Evolutionary conservation across 2,797 vertebrate genomes (phyloP), one percentile per base, ranked within the genome.

Genomic region (Sebastiscus albofasciatus): DNA sequence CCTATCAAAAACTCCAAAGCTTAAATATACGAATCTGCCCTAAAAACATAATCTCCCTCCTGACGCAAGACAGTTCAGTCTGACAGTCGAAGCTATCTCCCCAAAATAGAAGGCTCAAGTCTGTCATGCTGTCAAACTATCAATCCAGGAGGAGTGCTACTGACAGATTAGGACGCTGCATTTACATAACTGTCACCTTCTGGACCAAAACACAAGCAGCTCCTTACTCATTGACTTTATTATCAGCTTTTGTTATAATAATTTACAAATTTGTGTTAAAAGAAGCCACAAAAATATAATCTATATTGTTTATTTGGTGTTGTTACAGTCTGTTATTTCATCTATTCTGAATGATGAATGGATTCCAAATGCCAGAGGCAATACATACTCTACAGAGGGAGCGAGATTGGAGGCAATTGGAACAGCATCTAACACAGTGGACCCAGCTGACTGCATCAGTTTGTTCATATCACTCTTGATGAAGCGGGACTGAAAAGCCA

Each of bases 71-170:
- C 83, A 60, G 62, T 87, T 81, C 75, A 83, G 79, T 85, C 55
- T 91, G 91, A 90, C 91, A 90, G 88, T 87, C 75, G 89, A 81
- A 90, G 79, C 82, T 55, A 60, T 79, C 78, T 67, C 78, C 90
- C 83, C 72, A 85, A 93, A 92, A 91, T 89, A 88, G 88, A 87
- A 74, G 75, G 85, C 84, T 87, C 68, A 72, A 84, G 77, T 85
- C 89, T 91, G 90, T 92, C 90, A 90, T 76, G 67, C 72, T 90
- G 91, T 92, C 90, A 92, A 81, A 92, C 86, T 73, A 87, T 92
- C 90, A 89, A 83, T 90, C 89, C 68, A 74, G 52, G 56, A 74
- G 71, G 72, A 89, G 82, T 72, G 73, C 69, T 72, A 69, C 80
- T 92, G 91, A 91, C 92, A 89, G 85, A 93, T 91, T 89, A 91